Evolutionary conservation across 92 coral and sea anemone genomes (phyloP).

Genomic region (Plumapathes pennacea): DNA sequence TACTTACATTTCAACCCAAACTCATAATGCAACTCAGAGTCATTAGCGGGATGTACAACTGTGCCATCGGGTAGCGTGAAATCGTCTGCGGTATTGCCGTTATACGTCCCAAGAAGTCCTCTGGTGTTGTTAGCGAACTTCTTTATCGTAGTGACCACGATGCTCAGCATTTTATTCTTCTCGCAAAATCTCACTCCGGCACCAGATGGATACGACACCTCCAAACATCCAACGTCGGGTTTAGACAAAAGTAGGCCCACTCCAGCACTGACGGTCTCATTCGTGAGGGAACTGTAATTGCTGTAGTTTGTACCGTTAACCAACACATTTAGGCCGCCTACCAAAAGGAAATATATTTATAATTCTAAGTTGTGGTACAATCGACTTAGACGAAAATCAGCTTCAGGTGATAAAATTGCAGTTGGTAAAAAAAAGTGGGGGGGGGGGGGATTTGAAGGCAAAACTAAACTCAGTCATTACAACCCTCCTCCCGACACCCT

Average conservation of each 20-base stretch:
- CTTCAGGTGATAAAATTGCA: no score
- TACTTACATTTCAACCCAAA: constrained; percentile 74
- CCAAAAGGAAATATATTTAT: not conserved
- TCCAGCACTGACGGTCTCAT: constrained; percentile 18
- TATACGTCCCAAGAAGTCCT: constrained; percentile 74
- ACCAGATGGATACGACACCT: constrained; percentile 20
- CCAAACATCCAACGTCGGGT: constrained; percentile 1
- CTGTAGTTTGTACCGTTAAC: constrained; percentile 23
- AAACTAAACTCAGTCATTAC: no score
- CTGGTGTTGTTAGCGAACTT: constrained; percentile 43
- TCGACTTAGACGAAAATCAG: no score
- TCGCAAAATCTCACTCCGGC: constrained; percentile 47
- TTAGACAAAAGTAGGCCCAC: constrained; percentile 12
- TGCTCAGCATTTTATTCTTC: constrained; percentile 32
- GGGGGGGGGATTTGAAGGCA: no score
- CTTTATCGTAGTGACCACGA: constrained; percentile 30
- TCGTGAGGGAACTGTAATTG: constrained; percentile 10
- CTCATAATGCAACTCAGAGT: constrained; percentile 52
- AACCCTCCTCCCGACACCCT: no score
- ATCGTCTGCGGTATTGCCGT: constrained; percentile 58
- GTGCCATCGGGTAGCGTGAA: constrained; percentile 69
- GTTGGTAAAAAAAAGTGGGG: no score
- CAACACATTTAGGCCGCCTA: constrained; percentile 33
- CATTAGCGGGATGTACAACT: constrained; percentile 30
- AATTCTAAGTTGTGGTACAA: no score